Conservation (phyloP, 2,113 vertebrate species). For the Calyptommatus sinebrachiatus region DNA sequence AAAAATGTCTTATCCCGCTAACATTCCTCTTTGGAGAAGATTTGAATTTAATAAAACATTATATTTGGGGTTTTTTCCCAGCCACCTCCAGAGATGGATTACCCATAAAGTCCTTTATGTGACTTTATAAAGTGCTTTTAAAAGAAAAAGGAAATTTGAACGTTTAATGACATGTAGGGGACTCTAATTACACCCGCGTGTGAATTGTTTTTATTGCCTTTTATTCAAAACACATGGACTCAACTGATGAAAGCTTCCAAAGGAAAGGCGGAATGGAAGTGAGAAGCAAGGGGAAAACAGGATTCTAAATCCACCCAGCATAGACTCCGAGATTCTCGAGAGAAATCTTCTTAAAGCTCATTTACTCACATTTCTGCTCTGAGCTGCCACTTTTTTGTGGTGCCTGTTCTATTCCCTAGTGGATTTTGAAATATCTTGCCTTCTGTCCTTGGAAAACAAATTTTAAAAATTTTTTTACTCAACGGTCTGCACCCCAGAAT, state of each 20-base stretch:
- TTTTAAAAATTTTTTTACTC: background rate
- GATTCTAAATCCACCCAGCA: background rate
- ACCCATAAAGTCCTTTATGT: background rate
- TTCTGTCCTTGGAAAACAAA: background rate
- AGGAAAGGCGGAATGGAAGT: background rate
- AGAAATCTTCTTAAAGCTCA: background rate
- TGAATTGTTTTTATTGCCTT: background rate
- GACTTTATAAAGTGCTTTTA: background rate
- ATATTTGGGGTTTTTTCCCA: background rate
- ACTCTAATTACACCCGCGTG: background rate
- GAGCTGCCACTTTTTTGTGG: background rate
- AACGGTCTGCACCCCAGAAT: background rate
- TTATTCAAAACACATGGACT: background rate
- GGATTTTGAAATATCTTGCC: background rate
- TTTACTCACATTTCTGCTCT: background rate
- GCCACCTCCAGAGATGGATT: conserved; percentile 1
- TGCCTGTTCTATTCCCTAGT: background rate
- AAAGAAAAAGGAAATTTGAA: conserved; percentile 7
- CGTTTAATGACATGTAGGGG: conserved; percentile 7
- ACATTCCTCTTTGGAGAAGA: background rate
- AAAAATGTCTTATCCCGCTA: background rate
- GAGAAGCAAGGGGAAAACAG: background rate
- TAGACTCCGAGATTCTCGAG: background rate
- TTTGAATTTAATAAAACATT: background rate
- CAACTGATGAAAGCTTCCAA: background rate